These are phyloP conservation scores for Brachionus rotundiformis DNA, from an alignment of 1,140 invertebrate genomes.

Conservation along the genomic window DNA sequence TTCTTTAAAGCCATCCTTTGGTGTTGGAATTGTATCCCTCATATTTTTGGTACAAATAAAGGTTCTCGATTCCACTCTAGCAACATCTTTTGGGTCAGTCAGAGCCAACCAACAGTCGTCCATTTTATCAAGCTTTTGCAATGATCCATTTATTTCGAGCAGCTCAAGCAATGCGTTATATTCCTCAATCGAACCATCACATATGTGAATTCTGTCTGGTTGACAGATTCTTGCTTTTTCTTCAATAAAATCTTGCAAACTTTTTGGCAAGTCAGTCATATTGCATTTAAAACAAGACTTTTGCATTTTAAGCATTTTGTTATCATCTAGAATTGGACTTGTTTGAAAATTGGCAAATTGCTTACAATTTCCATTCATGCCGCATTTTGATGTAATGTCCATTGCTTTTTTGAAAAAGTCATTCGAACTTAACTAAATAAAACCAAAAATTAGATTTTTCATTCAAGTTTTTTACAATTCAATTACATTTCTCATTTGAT, in stretches of 20 bases:
- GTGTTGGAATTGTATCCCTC: conserved; percentile 78
- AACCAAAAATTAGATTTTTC: background rate
- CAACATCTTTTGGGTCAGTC: conserved; percentile 95
- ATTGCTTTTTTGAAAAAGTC: background rate
- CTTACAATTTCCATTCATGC: conserved; percentile 13
- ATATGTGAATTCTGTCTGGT: conserved; percentile 83
- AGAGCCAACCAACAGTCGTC: conserved; percentile 91
- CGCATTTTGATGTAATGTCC: background rate
- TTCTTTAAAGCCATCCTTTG: conserved; percentile 57
- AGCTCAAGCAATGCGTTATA: conserved; percentile 69
- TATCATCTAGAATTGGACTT: background rate
- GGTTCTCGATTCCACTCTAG: conserved; percentile 90
- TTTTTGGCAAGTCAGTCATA: background rate
- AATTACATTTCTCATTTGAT: conserved; percentile 34
- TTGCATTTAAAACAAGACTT: background rate
- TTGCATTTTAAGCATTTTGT: background rate
- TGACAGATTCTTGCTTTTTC: conserved; percentile 70
- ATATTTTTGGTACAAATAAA: conserved; percentile 85
- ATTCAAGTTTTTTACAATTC: background rate
- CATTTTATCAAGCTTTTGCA: conserved; percentile 81
- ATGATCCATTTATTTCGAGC: conserved; percentile 69
- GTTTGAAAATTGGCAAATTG: conserved; percentile 3
- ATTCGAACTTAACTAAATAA: background rate
- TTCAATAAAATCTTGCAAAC: conserved; percentile 17
- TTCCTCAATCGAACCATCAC: conserved; percentile 84